Evolutionary conservation across 1,140 invertebrate genomes (phyloP), one percentile per base, ranked within the genome.

Genomic region (Epicauta chinensis): DNA sequence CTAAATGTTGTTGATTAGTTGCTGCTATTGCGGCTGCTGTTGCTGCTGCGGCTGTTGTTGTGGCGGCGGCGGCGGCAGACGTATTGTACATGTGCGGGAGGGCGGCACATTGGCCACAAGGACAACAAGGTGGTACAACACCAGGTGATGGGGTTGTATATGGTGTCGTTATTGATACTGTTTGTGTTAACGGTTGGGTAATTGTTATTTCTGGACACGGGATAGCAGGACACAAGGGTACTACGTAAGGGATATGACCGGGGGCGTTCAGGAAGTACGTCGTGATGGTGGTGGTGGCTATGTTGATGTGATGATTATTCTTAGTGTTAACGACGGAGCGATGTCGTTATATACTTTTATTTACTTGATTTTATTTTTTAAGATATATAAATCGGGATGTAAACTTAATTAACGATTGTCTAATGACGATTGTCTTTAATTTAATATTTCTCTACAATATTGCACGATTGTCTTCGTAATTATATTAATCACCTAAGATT

Each of bases 261-360:
- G 67, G 62, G 49, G 65, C 60, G 66, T 65, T 69, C 52, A 70
- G 66, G 62, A 62, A 70, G 61, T 67, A 70, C 68, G 68, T 70
- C 66, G 68, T 70, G 68, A 56, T 66, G 23, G 7, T 23, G 23
- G 23, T 23, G 23, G 23, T 23, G 7, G 23, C 7, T 23, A 23
- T 23, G 23, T 23, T 23, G 23, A 23, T 23, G 7, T 23, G 7
- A 23, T 23, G 23, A 23, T 23, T 23, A 23, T 23, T 7, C 4
- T 5, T 23, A 0, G 23, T 5, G 4, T 5, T 5, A 23, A 23
- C 4, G 23, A 23, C 7, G 23, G 23, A n/a, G n/a, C n/a, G n/a
- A n/a, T n/a, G n/a, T n/a, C n/a, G n/a, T n/a, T n/a, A n/a, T n/a
- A n/a, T n/a, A n/a, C n/a, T n/a, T n/a, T n/a, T n/a, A n/a, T n/a